Base-by-base conservation (phyloP, 2,888 invertebrate species). In the Pheosia gnoma region DNA sequence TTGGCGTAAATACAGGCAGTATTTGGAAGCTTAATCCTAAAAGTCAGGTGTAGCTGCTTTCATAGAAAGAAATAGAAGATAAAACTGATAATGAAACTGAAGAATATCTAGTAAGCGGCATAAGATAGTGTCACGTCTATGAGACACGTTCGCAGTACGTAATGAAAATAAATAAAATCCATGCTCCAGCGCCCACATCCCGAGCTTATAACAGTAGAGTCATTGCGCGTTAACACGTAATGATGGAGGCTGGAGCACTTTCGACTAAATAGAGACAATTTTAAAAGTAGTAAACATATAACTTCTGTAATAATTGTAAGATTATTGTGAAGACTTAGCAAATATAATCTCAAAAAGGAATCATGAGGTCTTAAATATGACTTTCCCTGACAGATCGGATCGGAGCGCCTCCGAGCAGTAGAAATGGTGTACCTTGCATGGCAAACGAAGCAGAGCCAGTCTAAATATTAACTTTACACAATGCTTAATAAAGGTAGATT, bases 151-250 rank as follows among this genome's bases (percentile, higher is more conserved):
- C 64, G 52, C 55, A 55, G 60, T 53, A 57, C 66, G 63, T 71
- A 66, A 65, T 67, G 62, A 76, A 65, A 70, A 74, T 66, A 71
- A 76, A 76, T 74, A 74, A 72, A 70, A 75, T 72, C 70, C 72
- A 64, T 64, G 41, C 49, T 53, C 39, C 58, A 65, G 60, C 59
- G 63, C 7, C 25, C 3, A 52, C 52, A 53, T 11, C 10, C 37
- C 10, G 37, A 37, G 53, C 53, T 53, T 53, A 53, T 53, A 37
- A 9, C 53, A 37, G 11, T 37, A 53, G 25, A 25, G 25, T 37
- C 37, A 53, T 37, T 37, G 36, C 10, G 10, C 53, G 53, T 53
- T 25, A 51, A 9, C 51, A 25, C 51, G 51, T 51, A 51, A 51
- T 51, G 25, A 51, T 2, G 25, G 11, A 45, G 5, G 37, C 36